A percentile compares a stretch with the other conserved stretches of the same genome.
These are phyloP conservation scores for Baryphthengus martii DNA, from an alignment of 2,113 vertebrate genomes.

Conservation along the genomic window DNA sequence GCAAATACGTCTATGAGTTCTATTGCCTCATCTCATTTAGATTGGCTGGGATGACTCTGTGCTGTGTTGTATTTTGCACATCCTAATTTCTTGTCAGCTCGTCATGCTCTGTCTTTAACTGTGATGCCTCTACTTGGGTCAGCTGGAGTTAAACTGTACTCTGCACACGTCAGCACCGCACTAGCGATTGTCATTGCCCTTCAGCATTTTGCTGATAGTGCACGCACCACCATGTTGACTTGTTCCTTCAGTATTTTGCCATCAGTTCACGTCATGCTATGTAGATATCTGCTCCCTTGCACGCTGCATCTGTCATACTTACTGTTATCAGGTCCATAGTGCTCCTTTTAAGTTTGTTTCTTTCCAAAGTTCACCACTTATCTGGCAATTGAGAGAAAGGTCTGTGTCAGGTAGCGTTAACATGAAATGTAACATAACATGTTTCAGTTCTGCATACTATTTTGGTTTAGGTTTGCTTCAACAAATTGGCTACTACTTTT, in stretches of 20 bases:
- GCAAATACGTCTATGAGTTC: not conserved
- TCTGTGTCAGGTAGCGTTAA: not conserved
- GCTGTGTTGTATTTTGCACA: not conserved
- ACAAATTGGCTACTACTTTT: not conserved
- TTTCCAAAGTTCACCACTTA: constrained; percentile 25
- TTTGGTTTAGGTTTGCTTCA: not conserved
- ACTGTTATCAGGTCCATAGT: not conserved
- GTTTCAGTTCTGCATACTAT: not conserved
- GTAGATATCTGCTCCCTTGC: not conserved
- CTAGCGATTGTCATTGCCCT: not conserved
- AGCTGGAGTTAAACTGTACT: not conserved
- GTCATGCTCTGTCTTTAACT: not conserved
- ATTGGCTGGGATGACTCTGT: not conserved
- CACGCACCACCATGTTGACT: not conserved
- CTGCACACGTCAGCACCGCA: not conserved
- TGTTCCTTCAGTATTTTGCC: not conserved
- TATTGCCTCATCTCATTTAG: not conserved
- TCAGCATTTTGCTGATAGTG: not conserved
- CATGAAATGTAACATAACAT: accelerated
- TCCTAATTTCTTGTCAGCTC: not conserved
- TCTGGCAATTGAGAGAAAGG: not conserved
- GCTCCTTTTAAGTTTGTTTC: not conserved
- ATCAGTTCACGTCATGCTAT: not conserved
- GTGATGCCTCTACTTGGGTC: not conserved
- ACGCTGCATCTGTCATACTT: not conserved